A percentile compares a stretch with the other conserved stretches of the same genome.
Conservation (phyloP, 2,113 vertebrate species). For the Rhynchomys soricoides region DNA sequence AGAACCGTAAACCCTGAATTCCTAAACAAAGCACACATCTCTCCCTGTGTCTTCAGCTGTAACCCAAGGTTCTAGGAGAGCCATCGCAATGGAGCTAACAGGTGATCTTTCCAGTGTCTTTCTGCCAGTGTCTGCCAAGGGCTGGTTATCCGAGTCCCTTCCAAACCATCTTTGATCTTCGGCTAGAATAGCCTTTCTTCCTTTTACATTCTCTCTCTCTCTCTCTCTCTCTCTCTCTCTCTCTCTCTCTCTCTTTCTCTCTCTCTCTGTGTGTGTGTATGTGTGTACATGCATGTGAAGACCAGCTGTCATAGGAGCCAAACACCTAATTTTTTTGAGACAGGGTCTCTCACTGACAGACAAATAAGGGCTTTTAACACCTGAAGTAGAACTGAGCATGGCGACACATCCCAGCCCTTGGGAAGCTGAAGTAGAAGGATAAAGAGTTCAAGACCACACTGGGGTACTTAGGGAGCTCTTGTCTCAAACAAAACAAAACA, state of each 20-base stretch:
- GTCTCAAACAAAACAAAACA: neutral
- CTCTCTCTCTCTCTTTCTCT: neutral
- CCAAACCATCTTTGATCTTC: neutral
- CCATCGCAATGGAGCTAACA: fast-evolving
- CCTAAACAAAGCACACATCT: neutral
- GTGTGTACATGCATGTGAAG: neutral
- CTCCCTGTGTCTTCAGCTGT: neutral
- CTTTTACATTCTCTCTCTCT: neutral
- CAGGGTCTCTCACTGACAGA: neutral
- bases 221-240: neutral
- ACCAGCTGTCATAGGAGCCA: neutral
- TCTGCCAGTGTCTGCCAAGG: too few species aligned
- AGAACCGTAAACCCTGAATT: neutral
- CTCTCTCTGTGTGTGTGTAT: neutral
- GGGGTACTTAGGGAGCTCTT: neutral
- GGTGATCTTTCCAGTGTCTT: too few species aligned
- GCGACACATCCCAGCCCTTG: neutral
- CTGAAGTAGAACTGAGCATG: neutral
- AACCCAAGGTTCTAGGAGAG: neutral
- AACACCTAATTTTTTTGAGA: neutral
- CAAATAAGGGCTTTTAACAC: neutral
- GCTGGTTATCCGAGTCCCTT: neutral
- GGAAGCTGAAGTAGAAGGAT: neutral
- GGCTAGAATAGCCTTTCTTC: neutral
- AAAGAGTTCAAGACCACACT: neutral